phyloP scores from a whole-genome alignment of 2,888 invertebrate genomes.

The Erynnis tages region DNA sequence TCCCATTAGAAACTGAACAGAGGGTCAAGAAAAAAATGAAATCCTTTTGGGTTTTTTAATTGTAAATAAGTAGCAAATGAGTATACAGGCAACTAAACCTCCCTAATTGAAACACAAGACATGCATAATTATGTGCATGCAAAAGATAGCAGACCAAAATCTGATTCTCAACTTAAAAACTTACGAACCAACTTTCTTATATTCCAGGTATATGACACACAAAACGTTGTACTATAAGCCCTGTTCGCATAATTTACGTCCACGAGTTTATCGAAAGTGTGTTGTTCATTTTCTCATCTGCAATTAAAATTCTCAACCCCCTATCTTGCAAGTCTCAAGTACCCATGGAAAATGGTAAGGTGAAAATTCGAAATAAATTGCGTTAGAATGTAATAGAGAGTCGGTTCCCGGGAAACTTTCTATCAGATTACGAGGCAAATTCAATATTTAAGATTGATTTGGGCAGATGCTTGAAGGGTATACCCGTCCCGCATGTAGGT shows the following conservation, averaged over 20 bases:
- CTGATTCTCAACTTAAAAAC: no score
- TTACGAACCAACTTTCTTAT: no score
- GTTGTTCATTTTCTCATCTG: slow-evolving; percentile 51
- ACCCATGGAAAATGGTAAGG: slow-evolving; percentile 51
- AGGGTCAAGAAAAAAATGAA: no score
- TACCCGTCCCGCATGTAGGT: slow-evolving; percentile 24
- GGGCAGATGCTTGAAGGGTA: slow-evolving; percentile 72
- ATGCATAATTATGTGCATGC: no score
- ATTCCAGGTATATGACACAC: no score
- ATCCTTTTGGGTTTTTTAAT: no score
- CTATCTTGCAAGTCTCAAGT: slow-evolving; percentile 57
- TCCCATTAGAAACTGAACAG: no score
- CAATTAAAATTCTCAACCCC: slow-evolving; percentile 64
- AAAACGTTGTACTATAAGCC: not conserved
- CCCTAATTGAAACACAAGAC: no score
- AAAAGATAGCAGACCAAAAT: no score
- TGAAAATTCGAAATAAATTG: slow-evolving; percentile 78
- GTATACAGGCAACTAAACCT: no score
- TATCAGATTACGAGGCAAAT: slow-evolving; percentile 77
- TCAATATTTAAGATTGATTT: slow-evolving; percentile 81
- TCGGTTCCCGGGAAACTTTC: slow-evolving; percentile 77
- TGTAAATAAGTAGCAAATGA: no score
- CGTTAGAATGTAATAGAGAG: slow-evolving; percentile 79
- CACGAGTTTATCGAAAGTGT: slow-evolving; percentile 19
- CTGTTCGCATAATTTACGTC: slow-evolving; percentile 2